These are phyloP conservation scores for Pygocentrus nattereri DNA, from an alignment of 2,797 vertebrate species.

Conservation along the genomic window DNA sequence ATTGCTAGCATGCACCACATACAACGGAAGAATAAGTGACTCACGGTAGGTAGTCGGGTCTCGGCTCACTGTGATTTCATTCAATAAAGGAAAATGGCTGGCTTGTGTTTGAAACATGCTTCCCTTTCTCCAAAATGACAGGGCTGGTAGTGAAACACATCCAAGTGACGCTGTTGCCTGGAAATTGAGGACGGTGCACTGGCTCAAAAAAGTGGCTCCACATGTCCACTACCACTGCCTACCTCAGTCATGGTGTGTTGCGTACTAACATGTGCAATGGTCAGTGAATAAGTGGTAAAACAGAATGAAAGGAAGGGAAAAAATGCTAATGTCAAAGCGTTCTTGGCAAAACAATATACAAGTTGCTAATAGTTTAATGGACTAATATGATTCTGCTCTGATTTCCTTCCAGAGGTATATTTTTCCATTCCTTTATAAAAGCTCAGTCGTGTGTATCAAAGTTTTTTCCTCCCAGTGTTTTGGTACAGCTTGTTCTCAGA, in stretches of 20 bases:
- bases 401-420: background rate
- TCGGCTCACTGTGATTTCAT: conserved; percentile 28
- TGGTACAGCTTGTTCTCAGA: conserved; percentile 28
- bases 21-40: conserved; percentile 33
- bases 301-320: background rate
- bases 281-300: background rate
- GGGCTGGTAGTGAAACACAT: conserved; percentile 40
- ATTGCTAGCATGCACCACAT: conserved; percentile 8
- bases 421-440: conserved; percentile 46
- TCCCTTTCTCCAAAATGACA: conserved; percentile 38
- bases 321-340: background rate
- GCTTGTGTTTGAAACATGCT: conserved; percentile 15
- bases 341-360: background rate
- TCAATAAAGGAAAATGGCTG: conserved; percentile 36
- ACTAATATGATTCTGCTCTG: background rate
- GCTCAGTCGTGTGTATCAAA: background rate
- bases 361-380: conserved; percentile 1
- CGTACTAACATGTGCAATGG: background rate
- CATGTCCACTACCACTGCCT: conserved; percentile 20
- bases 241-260: conserved; percentile 3
- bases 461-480: conserved; percentile 45
- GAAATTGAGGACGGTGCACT: conserved; percentile 19
- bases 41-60: conserved; percentile 21
- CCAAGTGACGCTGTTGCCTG: conserved; percentile 30
- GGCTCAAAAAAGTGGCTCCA: conserved; percentile 22